Percentiles rank a stretch among this genome's conserved stretches.
Evolutionary conservation across 2,797 vertebrate genomes (phyloP).

Genomic region (Tadarida brasiliensis): DNA sequence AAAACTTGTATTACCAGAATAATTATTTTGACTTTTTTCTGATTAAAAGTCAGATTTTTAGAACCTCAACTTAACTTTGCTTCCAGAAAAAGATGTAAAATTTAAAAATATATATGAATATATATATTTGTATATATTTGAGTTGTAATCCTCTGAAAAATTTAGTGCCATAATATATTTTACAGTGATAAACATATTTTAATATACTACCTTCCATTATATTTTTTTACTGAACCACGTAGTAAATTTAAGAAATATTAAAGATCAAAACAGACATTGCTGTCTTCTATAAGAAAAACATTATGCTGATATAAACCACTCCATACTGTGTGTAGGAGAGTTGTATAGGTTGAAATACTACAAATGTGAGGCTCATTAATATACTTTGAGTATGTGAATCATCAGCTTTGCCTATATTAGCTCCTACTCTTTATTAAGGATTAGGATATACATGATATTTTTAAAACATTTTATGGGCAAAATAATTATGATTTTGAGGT

Average conservation of each 20-base stretch:
- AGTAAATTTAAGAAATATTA: conserved; percentile 43
- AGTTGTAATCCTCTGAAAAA: conserved; percentile 28
- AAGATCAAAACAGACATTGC: conserved; percentile 5
- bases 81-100: neutral
- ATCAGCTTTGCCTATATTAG: conserved; percentile 17
- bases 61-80: conserved; percentile 23
- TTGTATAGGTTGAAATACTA: conserved; percentile 30
- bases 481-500: conserved; percentile 54
- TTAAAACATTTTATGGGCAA: conserved; percentile 32
- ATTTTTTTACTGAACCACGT: conserved; percentile 20
- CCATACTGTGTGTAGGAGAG: neutral
- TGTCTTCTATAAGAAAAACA: conserved; percentile 33
- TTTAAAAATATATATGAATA: neutral
- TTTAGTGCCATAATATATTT: conserved; percentile 4
- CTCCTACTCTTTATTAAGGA: conserved; percentile 19
- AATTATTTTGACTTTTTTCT: conserved; percentile 58
- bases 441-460: neutral
- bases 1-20: conserved; percentile 22
- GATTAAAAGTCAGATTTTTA: conserved; percentile 44
- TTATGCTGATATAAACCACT: neutral
- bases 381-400: neutral
- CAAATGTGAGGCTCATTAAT: conserved; percentile 13
- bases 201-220: neutral
- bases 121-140: neutral
- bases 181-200: conserved; percentile 13